Evolutionary conservation across 1,140 invertebrate species (phyloP).

Genomic region (Periplaneta americana): DNA sequence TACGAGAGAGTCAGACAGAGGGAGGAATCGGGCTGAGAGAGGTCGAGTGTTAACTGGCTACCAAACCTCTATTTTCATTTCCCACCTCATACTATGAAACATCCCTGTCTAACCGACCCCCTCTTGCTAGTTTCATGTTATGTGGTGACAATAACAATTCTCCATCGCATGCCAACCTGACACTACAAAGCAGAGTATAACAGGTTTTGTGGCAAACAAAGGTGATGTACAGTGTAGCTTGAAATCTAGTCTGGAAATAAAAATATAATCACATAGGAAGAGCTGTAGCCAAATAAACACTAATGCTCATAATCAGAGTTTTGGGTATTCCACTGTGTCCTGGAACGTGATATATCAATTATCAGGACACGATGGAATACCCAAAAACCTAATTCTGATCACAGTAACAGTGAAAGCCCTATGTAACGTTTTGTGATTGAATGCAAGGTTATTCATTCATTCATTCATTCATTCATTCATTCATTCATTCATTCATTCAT

Average conservation of each 20-base stretch:
- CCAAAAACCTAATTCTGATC: too few species aligned
- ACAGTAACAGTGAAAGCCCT: too few species aligned
- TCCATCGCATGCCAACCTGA: neutral
- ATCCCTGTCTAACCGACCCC: too few species aligned
- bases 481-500: too few species aligned
- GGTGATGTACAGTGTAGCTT: neutral
- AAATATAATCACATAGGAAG: neutral
- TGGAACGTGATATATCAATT: too few species aligned
- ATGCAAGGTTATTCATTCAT: too few species aligned
- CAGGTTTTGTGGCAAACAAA: neutral
- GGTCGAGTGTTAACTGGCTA: neutral
- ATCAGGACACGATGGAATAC: too few species aligned
- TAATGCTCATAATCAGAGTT: too few species aligned
- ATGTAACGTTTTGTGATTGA: too few species aligned
- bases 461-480: too few species aligned
- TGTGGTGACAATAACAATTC: neutral
- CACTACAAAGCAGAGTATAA: neutral
- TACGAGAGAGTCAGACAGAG: neutral
- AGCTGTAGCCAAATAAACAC: neutral
- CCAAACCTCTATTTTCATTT: neutral
- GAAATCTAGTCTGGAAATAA: neutral
- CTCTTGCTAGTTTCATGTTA: neutral
- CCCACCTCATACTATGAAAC: neutral
- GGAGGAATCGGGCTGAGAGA: neutral
- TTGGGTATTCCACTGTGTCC: too few species aligned